Percentiles rank a stretch among this genome's conserved stretches.
These are phyloP conservation scores for Xenus cinereus DNA, from an alignment of 2,113 vertebrate genomes.

Conservation along the genomic window DNA sequence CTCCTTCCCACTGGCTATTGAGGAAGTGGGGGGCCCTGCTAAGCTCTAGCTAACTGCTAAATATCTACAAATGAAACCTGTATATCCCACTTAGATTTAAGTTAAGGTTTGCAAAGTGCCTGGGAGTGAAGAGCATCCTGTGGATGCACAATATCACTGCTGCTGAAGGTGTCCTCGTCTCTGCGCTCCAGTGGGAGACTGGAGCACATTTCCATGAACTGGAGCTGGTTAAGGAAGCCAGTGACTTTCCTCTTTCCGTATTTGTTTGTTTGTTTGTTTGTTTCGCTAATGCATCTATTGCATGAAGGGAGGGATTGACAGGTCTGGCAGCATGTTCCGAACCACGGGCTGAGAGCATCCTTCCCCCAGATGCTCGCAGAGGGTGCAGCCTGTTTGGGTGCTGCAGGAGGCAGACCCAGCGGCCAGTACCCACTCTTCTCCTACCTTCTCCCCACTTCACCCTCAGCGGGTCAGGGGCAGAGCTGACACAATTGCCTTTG, in stretches of 20 bases:
- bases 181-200: neutral
- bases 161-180: neutral
- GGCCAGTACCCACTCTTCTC: neutral
- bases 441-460: neutral
- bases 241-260: neutral
- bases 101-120: neutral
- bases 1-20: neutral
- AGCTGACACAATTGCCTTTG: neutral
- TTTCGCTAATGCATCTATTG: neutral
- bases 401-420: neutral
- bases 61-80: neutral
- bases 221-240: neutral
- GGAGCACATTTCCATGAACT: neutral
- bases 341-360: neutral
- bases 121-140: neutral
- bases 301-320: rapidly evolving
- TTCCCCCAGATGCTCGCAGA: neutral
- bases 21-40: neutral
- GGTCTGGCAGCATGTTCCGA: neutral
- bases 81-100: neutral
- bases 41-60: neutral
- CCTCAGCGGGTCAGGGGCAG: rapidly evolving
- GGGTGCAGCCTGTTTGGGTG: neutral
- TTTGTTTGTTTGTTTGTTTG: too few relatives aligned
- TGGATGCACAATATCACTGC: neutral